Percentiles rank a stretch among this genome's conserved stretches.
These are phyloP conservation scores for Parelbella ahira DNA, from an alignment of 2,888 invertebrate genomes.

Conservation along the genomic window DNA sequence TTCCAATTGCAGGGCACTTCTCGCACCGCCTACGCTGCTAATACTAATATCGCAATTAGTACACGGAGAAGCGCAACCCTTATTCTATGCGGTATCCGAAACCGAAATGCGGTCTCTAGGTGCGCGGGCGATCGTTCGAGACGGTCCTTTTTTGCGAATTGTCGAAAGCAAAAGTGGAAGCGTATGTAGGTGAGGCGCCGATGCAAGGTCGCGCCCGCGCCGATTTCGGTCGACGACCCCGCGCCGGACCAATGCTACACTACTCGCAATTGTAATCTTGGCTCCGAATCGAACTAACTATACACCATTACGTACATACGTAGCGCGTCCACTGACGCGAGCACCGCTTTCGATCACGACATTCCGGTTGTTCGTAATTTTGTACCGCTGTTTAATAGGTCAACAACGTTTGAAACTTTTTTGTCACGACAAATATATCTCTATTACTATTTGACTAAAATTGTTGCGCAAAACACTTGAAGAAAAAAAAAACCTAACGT, in stretches of 20 bases:
- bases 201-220: conserved; percentile 77
- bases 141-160: conserved; percentile 67
- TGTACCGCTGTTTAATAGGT: no score
- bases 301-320: conserved; percentile 9
- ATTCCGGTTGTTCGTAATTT: not conserved
- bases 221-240: conserved; percentile 75
- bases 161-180: conserved; percentile 77
- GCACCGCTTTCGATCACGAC: conserved; percentile 10
- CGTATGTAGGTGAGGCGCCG: conserved; percentile 76
- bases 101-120: conserved; percentile 12
- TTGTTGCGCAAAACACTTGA: no score
- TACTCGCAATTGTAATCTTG: conserved; percentile 34
- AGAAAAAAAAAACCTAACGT: no score
- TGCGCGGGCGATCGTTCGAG: conserved; percentile 12
- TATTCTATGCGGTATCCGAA: no score
- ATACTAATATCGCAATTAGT: no score
- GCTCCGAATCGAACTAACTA: conserved; percentile 27
- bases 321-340: conserved; percentile 13
- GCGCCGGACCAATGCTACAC: conserved; percentile 27
- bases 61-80: no score
- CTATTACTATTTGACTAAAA: no score
- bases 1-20: no score
- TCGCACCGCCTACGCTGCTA: no score
- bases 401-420: no score
- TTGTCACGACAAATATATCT: no score